Percentiles rank a stretch among this genome's conserved stretches.
Conservation (phyloP, 2,888 invertebrate genomes). For the Euclidia mi region DNA sequence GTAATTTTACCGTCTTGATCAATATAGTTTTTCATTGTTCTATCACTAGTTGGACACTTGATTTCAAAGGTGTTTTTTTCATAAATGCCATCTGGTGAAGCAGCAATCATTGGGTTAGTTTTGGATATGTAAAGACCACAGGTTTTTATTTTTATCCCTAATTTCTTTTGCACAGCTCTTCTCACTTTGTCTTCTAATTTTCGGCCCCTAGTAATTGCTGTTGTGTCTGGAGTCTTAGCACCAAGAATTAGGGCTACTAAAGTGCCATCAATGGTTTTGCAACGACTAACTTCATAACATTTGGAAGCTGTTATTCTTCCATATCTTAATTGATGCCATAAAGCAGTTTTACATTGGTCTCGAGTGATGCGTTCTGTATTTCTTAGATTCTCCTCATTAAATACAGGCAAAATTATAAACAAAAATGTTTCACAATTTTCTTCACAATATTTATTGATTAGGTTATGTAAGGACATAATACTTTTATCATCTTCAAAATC, state of each 20-base stretch:
- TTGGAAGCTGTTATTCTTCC: conserved; percentile 3
- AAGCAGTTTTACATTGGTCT: neutral
- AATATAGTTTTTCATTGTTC: neutral
- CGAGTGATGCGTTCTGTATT: neutral
- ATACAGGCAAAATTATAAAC: neutral
- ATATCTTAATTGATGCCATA: conserved; percentile 5
- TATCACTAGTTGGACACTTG: conserved; percentile 3
- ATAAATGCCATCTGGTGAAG: conserved; percentile 1
- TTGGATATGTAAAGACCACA: conserved; percentile 1
- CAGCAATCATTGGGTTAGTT: conserved; percentile 2
- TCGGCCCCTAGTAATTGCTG: neutral
- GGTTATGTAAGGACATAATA: neutral
- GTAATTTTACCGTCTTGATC: neutral
- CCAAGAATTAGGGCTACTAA: neutral
- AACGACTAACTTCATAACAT: conserved; percentile 5
- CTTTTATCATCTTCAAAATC: too few species aligned
- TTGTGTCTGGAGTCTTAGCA: neutral
- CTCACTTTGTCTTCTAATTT: neutral
- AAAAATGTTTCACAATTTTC: conserved; percentile 3
- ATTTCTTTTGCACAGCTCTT: neutral
- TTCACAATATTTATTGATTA: neutral
- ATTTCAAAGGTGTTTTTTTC: conserved; percentile 2
- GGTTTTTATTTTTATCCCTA: neutral
- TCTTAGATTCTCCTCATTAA: neutral
- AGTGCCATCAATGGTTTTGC: neutral